phyloP scores from a whole-genome alignment of 2,888 invertebrate species.

The Thysanoteuthis rhombus region DNA sequence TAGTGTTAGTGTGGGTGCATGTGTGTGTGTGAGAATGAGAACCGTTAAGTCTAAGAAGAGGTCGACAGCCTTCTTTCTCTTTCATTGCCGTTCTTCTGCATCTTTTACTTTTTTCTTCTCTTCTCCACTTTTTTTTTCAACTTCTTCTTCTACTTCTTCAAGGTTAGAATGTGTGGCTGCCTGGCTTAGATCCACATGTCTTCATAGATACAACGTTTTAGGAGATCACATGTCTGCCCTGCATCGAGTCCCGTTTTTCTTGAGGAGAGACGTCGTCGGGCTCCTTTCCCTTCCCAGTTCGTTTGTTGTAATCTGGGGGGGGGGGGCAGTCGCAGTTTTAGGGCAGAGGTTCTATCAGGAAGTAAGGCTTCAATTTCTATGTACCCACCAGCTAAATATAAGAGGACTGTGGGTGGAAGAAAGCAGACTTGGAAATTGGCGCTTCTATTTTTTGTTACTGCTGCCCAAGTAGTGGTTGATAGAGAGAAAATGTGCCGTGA shows the following conservation, averaged over 20 bases:
- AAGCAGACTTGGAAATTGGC: background rate
- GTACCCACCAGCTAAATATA: background rate
- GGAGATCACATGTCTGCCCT: background rate
- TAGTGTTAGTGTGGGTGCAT: background rate
- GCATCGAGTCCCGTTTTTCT: background rate
- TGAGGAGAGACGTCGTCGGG: background rate
- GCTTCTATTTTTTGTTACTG: background rate
- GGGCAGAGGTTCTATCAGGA: background rate
- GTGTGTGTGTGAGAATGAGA: background rate
- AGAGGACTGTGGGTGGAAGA: background rate
- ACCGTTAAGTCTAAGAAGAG: background rate
- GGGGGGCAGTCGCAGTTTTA: background rate
- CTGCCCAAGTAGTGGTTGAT: background rate
- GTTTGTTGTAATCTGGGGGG: background rate
- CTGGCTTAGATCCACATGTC: slow-evolving; percentile 35
- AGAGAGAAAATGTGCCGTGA: background rate
- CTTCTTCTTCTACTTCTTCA: slow-evolving; percentile 40
- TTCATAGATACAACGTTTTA: background rate
- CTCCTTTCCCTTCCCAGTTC: background rate
- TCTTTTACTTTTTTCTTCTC: background rate
- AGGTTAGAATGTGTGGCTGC: slow-evolving; percentile 48
- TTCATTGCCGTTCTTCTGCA: too few species aligned
- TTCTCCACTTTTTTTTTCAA: slow-evolving; percentile 29
- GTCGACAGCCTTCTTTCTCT: background rate
- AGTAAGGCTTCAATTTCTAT: background rate